phyloP scores from a whole-genome alignment of 2,113 vertebrate species.

The Scomber scombrus region DNA sequence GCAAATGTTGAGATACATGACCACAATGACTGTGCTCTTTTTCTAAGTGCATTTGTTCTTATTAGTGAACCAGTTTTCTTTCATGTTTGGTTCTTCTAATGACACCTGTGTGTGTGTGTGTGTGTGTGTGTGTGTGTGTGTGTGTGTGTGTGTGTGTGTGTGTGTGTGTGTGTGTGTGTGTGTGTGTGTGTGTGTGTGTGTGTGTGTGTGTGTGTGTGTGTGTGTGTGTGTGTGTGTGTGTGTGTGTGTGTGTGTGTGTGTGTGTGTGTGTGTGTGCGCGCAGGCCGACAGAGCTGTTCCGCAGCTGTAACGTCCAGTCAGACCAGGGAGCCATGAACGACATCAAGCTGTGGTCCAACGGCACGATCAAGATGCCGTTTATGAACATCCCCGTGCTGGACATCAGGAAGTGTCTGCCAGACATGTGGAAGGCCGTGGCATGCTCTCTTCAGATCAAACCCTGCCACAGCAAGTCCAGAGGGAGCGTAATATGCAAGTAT shows the following conservation, averaged over 20 bases:
- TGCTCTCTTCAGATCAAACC: constrained; percentile 98
- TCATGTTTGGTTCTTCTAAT: background rate
- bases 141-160: background rate
- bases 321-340: constrained; percentile 98
- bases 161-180: background rate
- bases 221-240: background rate
- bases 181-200: no score
- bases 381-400: constrained; percentile 98
- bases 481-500: constrained; percentile 98
- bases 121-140: background rate
- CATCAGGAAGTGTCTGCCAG: constrained; percentile 94
- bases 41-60: background rate
- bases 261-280: constrained; percentile 18
- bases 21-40: background rate
- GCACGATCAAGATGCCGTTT: constrained; percentile 98
- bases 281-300: constrained; percentile 98
- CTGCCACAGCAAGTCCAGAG: constrained; percentile 96
- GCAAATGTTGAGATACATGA: background rate
- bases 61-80: background rate
- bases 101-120: background rate
- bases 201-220: background rate
- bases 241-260: no score
- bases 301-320: constrained; percentile 96
- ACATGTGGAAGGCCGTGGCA: constrained; percentile 98
- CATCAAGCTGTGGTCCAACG: constrained; percentile 98